Evolutionary conservation across 1,140 invertebrate species (phyloP), one percentile per base, ranked within the genome.

Genomic region (Drosophila virilis): DNA sequence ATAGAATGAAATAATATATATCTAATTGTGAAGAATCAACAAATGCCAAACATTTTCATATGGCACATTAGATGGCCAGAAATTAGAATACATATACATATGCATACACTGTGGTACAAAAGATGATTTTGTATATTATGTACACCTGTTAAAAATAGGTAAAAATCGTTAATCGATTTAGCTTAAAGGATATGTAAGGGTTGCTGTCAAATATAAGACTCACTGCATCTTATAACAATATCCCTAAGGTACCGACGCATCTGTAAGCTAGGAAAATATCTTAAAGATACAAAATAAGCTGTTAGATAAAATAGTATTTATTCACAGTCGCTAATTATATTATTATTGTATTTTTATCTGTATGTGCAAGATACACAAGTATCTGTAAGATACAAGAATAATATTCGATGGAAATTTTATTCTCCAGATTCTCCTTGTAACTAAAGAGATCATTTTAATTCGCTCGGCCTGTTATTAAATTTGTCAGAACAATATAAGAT

Each of bases 11-110:
- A 28, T 15, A 57, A 42, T 22, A 22, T 22, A 28, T 28, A 5
- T 8, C 17, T 42, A 57, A 57, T 42, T 57, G 38, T 42, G 54
- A 57, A 28, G 10, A 12, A 40, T 57, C 40, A 33, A 33, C 57
- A 32, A n/a, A 13, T 59, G 13, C 13, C 54, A 42, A 57, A 42
- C 12, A 40, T 38, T 42, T 42, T 22, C 10, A 42, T 42, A 28
- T 59, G 8, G 13, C 40, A 15, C 40, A n/a, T 33, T 43, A 17
- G 10, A 8, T 32, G 10, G 0, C 17, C 38, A 5, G 7, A 17
- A 58, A 58, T 40, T 13, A 43, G 37, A 1, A 32, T 5, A 3
- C 6, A 12, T 57, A 42, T 42, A 38, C 9, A 52, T 37, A 10
- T 10, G 7, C 22, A 28, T 28, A 35, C 17, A 57, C 38, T 8